Evolutionary conservation across 2,113 vertebrate species (phyloP).

Genomic region (Physeter macrocephalus): DNA sequence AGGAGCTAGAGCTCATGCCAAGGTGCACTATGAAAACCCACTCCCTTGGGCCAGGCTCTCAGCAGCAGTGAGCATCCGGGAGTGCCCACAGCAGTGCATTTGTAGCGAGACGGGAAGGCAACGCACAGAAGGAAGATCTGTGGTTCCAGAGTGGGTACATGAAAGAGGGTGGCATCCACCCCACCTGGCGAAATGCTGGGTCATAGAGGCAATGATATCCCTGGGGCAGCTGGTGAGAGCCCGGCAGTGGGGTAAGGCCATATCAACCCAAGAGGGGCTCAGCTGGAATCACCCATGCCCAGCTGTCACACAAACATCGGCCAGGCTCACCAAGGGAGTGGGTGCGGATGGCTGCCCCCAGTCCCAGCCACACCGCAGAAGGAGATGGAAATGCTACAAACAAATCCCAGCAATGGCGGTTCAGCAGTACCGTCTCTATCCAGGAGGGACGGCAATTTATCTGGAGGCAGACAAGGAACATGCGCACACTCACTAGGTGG

Average conservation of each 20-base stretch:
- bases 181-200: not conserved
- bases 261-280: not conserved
- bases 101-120: not conserved
- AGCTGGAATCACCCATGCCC: not conserved
- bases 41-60: not conserved
- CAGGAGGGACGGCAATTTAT: not conserved
- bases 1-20: not conserved
- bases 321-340: not conserved
- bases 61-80: accelerated
- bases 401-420: accelerated
- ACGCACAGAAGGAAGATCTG: not conserved
- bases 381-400: not conserved
- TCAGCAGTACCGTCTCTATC: not conserved
- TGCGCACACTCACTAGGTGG: conserved; percentile 86
- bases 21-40: no score
- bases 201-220: not conserved
- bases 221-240: not conserved
- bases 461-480: no score
- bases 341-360: not conserved
- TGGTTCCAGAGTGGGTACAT: not conserved
- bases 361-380: not conserved
- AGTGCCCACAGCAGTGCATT: not conserved
- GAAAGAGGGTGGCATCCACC: not conserved
- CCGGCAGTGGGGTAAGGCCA: accelerated
- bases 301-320: not conserved